Percentiles rank a stretch among this genome's conserved stretches.
phyloP scores from a whole-genome alignment of 2,113 vertebrate genomes.

The Cygnus buccinator region DNA sequence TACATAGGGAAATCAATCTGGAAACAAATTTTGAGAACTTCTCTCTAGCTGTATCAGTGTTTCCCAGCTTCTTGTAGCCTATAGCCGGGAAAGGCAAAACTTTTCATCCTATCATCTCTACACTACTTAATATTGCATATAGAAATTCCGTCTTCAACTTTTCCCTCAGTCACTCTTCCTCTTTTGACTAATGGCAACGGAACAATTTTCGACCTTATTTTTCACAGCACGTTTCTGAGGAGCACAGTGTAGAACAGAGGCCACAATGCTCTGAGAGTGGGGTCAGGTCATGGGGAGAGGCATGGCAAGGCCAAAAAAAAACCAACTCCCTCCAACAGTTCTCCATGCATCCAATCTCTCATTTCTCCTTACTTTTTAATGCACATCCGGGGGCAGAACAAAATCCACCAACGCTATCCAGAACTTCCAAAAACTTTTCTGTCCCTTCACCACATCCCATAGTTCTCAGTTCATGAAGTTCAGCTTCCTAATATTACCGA shows the following conservation, averaged over 20 bases:
- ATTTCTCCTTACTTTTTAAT: fast-evolving
- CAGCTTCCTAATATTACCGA: fast-evolving
- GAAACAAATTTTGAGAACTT: fast-evolving
- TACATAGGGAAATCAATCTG: fast-evolving
- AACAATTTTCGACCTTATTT: not conserved
- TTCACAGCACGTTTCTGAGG: fast-evolving
- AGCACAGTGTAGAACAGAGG: fast-evolving
- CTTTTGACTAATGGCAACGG: no score
- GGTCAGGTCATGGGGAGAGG: fast-evolving
- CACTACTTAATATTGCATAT: fast-evolving
- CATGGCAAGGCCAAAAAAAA: fast-evolving
- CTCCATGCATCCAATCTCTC: fast-evolving
- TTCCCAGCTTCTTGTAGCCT: not conserved
- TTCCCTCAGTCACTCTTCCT: not conserved
- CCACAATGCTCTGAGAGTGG: fast-evolving
- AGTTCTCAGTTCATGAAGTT: fast-evolving
- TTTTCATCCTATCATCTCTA: fast-evolving
- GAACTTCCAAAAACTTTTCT: fast-evolving
- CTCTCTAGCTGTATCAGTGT: fast-evolving
- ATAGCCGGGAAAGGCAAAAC: fast-evolving
- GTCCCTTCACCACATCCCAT: fast-evolving
- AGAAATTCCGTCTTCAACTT: fast-evolving
- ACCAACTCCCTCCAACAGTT: fast-evolving
- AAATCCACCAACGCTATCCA: fast-evolving
- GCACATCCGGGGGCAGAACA: fast-evolving